Evolutionary conservation across 2,797 vertebrate species (phyloP).

Genomic region (Lepidocolaptes lacrymiger): DNA sequence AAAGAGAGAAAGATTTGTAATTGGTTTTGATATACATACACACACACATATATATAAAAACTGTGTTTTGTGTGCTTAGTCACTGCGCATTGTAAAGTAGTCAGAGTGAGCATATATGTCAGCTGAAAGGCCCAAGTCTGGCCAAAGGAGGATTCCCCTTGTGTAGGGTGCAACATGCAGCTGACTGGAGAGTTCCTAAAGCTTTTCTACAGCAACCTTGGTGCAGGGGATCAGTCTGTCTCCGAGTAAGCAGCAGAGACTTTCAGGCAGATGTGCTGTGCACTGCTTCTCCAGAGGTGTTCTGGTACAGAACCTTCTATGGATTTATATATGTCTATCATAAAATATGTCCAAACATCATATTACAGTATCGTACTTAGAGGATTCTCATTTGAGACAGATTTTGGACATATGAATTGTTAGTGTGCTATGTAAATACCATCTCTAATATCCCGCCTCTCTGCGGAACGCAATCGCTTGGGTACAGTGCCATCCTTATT

Average conservation of each 20-base stretch:
- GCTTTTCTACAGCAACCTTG: not conserved
- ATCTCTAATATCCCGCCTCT: not conserved
- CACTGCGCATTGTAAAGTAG: not conserved
- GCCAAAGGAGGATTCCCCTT: not conserved
- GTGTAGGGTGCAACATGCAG: not conserved
- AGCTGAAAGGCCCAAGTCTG: not conserved
- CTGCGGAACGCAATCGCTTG: not conserved
- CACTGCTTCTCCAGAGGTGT: not conserved
- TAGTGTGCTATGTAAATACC: not conserved
- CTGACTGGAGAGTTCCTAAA: not conserved
- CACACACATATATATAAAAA: rapidly evolving
- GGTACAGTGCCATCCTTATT: not conserved
- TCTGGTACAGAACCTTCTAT: not conserved
- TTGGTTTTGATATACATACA: not conserved
- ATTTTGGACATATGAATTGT: not conserved
- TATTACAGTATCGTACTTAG: not conserved
- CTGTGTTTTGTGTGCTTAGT: not conserved
- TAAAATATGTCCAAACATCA: not conserved
- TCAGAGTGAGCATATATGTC: not conserved
- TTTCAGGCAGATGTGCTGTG: not conserved
- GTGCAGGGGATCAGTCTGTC: not conserved
- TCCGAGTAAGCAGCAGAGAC: not conserved
- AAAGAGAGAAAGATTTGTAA: not conserved
- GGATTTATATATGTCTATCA: not conserved
- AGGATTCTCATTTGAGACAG: not conserved